These are phyloP conservation scores for Pediacus dermestoides DNA, from an alignment of 2,888 invertebrate genomes.

Conservation along the genomic window DNA sequence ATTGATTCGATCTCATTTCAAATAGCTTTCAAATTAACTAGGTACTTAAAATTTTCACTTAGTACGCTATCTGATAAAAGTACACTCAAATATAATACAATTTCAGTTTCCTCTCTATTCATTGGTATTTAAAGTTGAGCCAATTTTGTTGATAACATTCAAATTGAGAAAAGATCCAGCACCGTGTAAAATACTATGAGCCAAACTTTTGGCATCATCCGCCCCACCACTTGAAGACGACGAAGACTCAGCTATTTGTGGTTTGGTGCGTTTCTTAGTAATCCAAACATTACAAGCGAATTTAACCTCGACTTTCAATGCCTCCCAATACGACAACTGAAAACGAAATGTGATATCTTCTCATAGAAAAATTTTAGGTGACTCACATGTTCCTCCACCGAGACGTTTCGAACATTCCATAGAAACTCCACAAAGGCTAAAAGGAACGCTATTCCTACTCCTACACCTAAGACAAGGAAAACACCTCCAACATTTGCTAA, in stretches of 20 bases:
- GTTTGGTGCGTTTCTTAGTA: conserved; percentile 63
- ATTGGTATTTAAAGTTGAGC: conserved; percentile 10
- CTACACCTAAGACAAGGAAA: conserved; percentile 76
- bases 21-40: too few relatives aligned
- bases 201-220: conserved; percentile 28
- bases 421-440: conserved; percentile 80
- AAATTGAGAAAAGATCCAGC: conserved; percentile 34
- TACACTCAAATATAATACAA: too few relatives aligned
- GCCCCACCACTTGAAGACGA: conserved; percentile 43
- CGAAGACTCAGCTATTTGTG: conserved; percentile 31
- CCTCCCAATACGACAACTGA: conserved; percentile 66
- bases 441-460: conserved; percentile 66
- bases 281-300: conserved; percentile 73
- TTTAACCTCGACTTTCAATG: conserved; percentile 63
- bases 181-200: conserved; percentile 31
- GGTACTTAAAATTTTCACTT: too few relatives aligned
- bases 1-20: too few relatives aligned
- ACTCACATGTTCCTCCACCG: conserved; percentile 73
- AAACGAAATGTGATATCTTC: conserved; percentile 35
- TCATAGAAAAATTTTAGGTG: too few relatives aligned
- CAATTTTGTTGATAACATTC: conserved; percentile 29
- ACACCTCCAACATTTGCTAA: conserved; percentile 89
- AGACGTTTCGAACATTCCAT: conserved; percentile 75
- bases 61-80: too few relatives aligned
- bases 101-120: too few relatives aligned